These are phyloP conservation scores for Lagenorhynchus albirostris DNA, from an alignment of 2,113 vertebrate genomes.

Conservation along the genomic window DNA sequence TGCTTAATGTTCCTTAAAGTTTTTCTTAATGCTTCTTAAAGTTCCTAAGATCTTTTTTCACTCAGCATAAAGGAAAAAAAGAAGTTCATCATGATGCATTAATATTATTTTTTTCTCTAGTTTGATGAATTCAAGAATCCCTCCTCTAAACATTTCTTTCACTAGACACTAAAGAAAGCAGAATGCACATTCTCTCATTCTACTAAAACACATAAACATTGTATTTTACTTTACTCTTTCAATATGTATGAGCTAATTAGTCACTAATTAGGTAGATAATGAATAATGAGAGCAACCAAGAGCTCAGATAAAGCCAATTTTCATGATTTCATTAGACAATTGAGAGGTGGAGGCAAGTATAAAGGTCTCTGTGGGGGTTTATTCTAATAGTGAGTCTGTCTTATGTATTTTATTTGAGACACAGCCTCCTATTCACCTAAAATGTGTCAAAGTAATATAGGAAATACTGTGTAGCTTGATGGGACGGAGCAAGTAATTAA, in stretches of 20 bases:
- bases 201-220: background rate
- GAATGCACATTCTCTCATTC: background rate
- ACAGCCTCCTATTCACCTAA: background rate
- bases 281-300: background rate
- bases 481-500: background rate
- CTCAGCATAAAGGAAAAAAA: background rate
- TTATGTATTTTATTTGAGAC: background rate
- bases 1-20: background rate
- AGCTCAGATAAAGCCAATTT: background rate
- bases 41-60: background rate
- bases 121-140: background rate
- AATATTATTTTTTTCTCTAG: background rate
- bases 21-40: background rate
- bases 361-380: background rate
- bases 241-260: slow-evolving; percentile 22
- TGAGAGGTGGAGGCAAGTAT: background rate
- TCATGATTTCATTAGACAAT: background rate
- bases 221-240: slow-evolving; percentile 9
- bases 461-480: background rate
- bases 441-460: background rate
- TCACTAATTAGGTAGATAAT: slow-evolving; percentile 24
- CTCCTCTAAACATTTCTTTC: background rate
- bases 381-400: background rate
- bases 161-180: background rate
- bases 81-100: background rate